Conservation (phyloP, 1,140 invertebrate genomes). For the Cataglyphis hispanica region DNA sequence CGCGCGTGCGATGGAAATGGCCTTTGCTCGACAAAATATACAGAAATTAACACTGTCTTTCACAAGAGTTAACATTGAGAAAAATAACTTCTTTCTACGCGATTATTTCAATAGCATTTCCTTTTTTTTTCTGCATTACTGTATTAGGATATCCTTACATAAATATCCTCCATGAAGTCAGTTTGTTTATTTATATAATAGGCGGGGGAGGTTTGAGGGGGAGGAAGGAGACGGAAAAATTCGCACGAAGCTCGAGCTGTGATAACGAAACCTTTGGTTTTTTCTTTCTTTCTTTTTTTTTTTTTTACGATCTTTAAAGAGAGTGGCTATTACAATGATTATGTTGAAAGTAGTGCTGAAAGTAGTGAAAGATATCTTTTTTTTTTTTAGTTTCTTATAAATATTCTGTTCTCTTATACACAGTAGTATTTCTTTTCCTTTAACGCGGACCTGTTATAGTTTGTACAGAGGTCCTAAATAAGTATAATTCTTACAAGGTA, state of each 20-base stretch:
- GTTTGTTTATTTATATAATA: constrained; percentile 31
- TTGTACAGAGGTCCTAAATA: constrained; percentile 59
- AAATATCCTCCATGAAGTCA: constrained; percentile 56
- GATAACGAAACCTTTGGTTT: constrained; percentile 58
- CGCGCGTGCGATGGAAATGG: constrained; percentile 4
- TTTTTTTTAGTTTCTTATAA: constrained; percentile 61
- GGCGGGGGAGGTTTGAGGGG: no score
- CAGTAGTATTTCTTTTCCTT: constrained; percentile 45
- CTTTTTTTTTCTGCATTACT: neutral
- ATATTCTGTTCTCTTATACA: constrained; percentile 63
- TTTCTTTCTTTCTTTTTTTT: constrained; percentile 27
- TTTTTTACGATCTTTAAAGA: constrained; percentile 57
- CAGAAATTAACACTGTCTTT: constrained; percentile 28
- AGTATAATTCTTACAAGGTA: constrained; percentile 60
- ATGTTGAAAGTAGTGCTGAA: constrained; percentile 65
- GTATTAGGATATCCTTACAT: constrained; percentile 36
- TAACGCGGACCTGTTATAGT: constrained; percentile 45
- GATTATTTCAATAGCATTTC: constrained; percentile 27
- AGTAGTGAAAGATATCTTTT: constrained; percentile 63
- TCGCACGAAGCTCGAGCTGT: constrained; percentile 57
- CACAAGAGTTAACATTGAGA: constrained; percentile 54
- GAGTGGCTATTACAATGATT: constrained; percentile 64
- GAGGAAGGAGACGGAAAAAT: constrained; percentile 16
- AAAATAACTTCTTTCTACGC: constrained; percentile 54
- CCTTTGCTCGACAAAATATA: constrained; percentile 16